Conservation (phyloP, 1,140 invertebrate genomes). For the Bombyx mandarina region DNA sequence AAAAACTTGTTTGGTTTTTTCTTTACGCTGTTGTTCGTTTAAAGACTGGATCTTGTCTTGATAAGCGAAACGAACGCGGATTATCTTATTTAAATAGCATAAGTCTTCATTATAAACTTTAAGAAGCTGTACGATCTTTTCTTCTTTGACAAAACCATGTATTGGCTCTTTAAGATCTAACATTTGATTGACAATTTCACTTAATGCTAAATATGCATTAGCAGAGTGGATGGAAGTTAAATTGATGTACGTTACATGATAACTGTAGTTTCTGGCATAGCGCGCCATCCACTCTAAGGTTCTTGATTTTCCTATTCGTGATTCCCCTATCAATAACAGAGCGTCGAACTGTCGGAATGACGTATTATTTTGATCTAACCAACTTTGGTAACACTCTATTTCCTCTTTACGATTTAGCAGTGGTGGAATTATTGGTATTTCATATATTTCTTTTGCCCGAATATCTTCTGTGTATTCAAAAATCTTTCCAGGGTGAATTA, state of each 20-base stretch:
- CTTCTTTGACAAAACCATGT: constrained; percentile 52
- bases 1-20: constrained; percentile 50
- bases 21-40: constrained; percentile 36
- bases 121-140: constrained; percentile 49
- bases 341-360: constrained; percentile 48
- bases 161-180: constrained; percentile 42
- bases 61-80: constrained; percentile 60
- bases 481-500: constrained; percentile 61
- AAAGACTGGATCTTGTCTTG: constrained; percentile 37
- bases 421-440: constrained; percentile 43
- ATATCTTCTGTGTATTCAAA: constrained; percentile 70
- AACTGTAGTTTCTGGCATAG: constrained; percentile 29
- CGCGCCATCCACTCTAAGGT: constrained; percentile 56
- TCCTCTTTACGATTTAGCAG: constrained; percentile 56
- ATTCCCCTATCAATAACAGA: constrained; percentile 52
- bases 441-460: constrained; percentile 46
- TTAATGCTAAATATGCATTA: constrained; percentile 56
- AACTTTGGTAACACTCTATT: constrained; percentile 51
- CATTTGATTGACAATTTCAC: constrained; percentile 56
- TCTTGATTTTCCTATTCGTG: constrained; percentile 60
- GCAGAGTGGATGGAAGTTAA: constrained; percentile 58
- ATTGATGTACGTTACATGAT: constrained; percentile 34
- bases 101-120: constrained; percentile 48
- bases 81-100: constrained; percentile 54
- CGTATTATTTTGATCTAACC: constrained; percentile 36